phyloP scores from a whole-genome alignment of 2,888 invertebrate genomes.

The Lithophane leautieri region DNA sequence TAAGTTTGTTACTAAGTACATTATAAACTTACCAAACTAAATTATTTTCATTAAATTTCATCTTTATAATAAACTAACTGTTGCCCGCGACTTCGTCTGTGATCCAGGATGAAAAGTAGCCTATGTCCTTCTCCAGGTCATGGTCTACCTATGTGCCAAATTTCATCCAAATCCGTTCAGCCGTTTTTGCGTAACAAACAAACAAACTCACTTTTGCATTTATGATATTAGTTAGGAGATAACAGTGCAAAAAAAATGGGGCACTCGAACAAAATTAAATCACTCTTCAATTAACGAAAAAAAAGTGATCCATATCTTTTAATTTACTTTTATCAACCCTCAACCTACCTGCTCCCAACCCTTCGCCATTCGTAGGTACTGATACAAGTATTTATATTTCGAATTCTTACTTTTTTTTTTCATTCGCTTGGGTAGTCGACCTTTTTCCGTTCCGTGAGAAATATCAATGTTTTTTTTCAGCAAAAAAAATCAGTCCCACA shows the following conservation, averaged over 20 bases:
- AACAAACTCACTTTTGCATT: no score
- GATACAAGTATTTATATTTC: constrained; percentile 58
- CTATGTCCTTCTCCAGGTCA: no score
- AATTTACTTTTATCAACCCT: constrained; percentile 52
- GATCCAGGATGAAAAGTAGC: no score
- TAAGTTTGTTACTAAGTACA: neutral
- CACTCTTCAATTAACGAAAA: constrained; percentile 33
- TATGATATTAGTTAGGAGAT: no score
- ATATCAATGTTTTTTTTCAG: constrained; percentile 47
- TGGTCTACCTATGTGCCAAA: no score
- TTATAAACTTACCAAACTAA: neutral
- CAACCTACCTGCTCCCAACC: constrained; percentile 35
- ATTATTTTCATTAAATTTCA: neutral
- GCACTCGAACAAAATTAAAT: constrained; percentile 30
- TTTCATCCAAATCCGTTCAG: no score
- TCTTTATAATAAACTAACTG: no score
- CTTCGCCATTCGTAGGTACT: constrained; percentile 38
- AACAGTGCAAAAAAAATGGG: constrained; percentile 5
- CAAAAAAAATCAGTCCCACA: constrained; percentile 49
- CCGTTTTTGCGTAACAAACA: no score
- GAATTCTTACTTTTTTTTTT: constrained; percentile 52
- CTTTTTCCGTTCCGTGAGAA: constrained; percentile 69
- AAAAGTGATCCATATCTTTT: constrained; percentile 57
- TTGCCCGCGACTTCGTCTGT: no score
- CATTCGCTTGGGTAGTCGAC: constrained; percentile 57